phyloP scores from a whole-genome alignment of 2,797 vertebrate genomes.

The Garrulus glandarius region DNA sequence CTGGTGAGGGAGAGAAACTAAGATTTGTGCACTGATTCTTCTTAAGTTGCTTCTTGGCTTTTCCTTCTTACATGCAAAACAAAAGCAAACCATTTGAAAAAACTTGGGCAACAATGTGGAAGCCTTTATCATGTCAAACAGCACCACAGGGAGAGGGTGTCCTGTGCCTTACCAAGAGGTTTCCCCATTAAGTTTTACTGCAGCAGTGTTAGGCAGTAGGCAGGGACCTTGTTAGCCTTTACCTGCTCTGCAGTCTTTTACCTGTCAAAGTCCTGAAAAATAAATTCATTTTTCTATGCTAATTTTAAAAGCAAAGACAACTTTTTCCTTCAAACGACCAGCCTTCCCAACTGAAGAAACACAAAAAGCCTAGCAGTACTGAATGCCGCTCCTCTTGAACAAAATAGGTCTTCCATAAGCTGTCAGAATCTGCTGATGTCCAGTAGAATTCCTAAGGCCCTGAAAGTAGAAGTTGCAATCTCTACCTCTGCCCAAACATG shows the following conservation, averaged over 20 bases:
- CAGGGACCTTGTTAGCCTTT: background rate
- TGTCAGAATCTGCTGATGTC: background rate
- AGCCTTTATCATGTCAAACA: background rate
- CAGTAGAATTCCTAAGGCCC: background rate
- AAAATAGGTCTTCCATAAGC: background rate
- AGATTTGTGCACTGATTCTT: background rate
- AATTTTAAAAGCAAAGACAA: background rate
- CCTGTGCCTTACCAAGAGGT: accelerated
- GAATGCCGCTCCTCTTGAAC: background rate
- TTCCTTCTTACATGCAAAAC: background rate
- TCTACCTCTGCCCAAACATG: slow-evolving; percentile 1
- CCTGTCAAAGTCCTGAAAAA: background rate
- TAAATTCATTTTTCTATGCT: background rate
- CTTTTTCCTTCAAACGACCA: background rate
- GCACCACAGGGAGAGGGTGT: background rate
- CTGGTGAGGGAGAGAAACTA: background rate
- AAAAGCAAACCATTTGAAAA: background rate
- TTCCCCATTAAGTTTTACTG: background rate
- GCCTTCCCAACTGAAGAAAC: background rate
- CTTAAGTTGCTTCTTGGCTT: background rate
- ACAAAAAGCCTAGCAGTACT: background rate
- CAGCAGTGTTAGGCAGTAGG: background rate
- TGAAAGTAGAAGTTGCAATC: background rate
- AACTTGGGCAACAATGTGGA: background rate
- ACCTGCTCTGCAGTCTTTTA: background rate